phyloP scores from a whole-genome alignment of 2,113 vertebrate genomes.

The Erythrolamprus reginae region DNA sequence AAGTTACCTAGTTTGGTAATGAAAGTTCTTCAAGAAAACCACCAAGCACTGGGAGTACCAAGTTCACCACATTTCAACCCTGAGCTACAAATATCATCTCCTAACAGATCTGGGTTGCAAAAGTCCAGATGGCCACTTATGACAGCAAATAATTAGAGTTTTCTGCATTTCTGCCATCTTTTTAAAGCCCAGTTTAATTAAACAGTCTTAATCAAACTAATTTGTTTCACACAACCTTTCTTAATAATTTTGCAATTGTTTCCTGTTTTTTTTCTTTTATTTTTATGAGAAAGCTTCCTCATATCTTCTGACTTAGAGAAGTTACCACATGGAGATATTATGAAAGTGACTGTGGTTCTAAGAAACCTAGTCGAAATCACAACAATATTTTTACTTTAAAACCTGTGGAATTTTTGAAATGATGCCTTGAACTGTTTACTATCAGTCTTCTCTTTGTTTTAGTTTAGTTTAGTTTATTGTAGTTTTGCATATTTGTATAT shows the following conservation, averaged over 20 bases:
- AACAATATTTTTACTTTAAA: conserved; percentile 54
- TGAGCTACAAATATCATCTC: too few species aligned
- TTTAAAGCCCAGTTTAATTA: background rate
- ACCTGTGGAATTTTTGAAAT: conserved; percentile 34
- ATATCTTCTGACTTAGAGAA: conserved; percentile 61
- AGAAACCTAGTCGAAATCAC: conserved; percentile 50
- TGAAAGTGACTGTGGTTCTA: conserved; percentile 59
- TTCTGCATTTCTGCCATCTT: background rate
- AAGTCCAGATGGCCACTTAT: too few species aligned
- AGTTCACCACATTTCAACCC: too few species aligned
- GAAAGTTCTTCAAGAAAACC: too few species aligned
- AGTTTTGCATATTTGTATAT: background rate
- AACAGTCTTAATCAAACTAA: conserved; percentile 36
- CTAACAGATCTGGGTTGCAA: too few species aligned
- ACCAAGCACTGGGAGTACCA: too few species aligned
- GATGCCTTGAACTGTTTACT: conserved; percentile 51
- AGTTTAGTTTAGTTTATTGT: background rate
- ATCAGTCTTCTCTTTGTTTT: conserved; percentile 39
- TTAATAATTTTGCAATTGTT: conserved; percentile 5
- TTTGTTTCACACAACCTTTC: conserved; percentile 39
- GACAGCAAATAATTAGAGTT: background rate
- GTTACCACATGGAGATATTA: conserved; percentile 62
- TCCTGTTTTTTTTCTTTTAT: background rate
- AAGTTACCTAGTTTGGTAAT: too few species aligned
- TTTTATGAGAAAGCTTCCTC: conserved; percentile 59